Evolutionary conservation across 2,113 vertebrate species (phyloP).

Genomic region (Urocynchramus pylzowi): DNA sequence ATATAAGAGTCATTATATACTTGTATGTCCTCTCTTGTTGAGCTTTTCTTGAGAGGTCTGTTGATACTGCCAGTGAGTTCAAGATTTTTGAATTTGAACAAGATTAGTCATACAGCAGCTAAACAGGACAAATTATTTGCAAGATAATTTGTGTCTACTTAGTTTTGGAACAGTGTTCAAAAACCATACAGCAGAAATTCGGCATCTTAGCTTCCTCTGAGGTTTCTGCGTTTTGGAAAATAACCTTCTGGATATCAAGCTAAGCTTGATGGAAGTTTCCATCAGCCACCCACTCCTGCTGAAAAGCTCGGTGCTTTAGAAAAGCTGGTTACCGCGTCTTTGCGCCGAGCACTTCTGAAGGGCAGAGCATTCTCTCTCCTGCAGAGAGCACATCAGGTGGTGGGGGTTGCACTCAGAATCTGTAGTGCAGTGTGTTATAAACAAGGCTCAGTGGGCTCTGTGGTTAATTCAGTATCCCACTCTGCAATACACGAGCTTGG

Average conservation of each 20-base stretch:
- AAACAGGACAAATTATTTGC: background rate
- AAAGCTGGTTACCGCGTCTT: background rate
- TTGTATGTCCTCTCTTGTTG: background rate
- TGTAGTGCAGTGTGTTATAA: background rate
- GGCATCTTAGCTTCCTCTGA: background rate
- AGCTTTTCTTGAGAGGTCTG: background rate
- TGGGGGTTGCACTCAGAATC: background rate
- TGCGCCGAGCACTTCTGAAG: background rate
- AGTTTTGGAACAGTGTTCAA: background rate
- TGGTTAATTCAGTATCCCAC: background rate
- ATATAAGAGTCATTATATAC: background rate
- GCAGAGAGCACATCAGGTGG: background rate
- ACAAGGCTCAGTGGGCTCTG: background rate
- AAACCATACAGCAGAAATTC: background rate
- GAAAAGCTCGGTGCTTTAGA: background rate
- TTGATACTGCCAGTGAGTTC: background rate
- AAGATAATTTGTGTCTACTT: background rate
- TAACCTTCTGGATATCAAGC: background rate
- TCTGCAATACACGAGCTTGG: accelerated
- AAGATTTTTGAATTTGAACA: background rate
- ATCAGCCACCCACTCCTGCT: background rate
- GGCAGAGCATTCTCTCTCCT: accelerated
- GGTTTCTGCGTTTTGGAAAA: background rate
- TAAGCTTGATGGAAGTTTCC: background rate
- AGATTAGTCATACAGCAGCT: background rate